phyloP scores from a whole-genome alignment of 2,113 vertebrate species.

The Himantopus leucocephalus region DNA sequence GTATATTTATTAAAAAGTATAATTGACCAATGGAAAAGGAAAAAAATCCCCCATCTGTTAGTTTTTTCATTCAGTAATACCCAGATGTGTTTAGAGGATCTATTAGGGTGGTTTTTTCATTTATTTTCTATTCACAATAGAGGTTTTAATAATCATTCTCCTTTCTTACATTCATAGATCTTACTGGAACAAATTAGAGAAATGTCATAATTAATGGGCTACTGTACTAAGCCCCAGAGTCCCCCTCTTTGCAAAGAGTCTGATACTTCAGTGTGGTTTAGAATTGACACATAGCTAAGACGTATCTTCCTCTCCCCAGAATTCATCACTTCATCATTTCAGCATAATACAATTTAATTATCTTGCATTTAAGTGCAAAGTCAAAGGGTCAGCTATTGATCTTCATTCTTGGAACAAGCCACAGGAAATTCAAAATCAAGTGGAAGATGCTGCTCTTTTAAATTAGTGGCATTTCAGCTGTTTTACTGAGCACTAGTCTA shows the following conservation, averaged over 20 bases:
- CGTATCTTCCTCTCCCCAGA: neutral
- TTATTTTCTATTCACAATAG: neutral
- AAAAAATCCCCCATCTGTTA: neutral
- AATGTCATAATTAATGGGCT: neutral
- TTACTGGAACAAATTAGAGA: neutral
- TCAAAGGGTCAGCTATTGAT: conserved; percentile 19
- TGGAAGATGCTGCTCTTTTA: neutral
- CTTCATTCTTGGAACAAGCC: neutral
- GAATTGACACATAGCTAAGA: neutral
- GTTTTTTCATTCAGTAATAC: neutral
- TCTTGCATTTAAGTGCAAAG: conserved; percentile 1
- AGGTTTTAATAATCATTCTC: neutral
- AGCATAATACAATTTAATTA: conserved; percentile 31
- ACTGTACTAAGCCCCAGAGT: neutral
- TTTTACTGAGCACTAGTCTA: neutral
- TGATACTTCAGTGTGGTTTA: neutral
- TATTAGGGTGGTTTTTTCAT: neutral
- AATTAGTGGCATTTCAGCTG: neutral
- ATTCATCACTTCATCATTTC: conserved; percentile 24
- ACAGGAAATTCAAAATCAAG: conserved; percentile 25
- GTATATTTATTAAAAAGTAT: neutral
- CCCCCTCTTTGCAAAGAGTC: neutral
- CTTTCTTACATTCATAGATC: neutral
- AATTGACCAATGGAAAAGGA: neutral
- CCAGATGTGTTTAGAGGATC: neutral